Evolutionary conservation across 2,797 vertebrate genomes (phyloP).

Genomic region (Gymnothorax javanicus): DNA sequence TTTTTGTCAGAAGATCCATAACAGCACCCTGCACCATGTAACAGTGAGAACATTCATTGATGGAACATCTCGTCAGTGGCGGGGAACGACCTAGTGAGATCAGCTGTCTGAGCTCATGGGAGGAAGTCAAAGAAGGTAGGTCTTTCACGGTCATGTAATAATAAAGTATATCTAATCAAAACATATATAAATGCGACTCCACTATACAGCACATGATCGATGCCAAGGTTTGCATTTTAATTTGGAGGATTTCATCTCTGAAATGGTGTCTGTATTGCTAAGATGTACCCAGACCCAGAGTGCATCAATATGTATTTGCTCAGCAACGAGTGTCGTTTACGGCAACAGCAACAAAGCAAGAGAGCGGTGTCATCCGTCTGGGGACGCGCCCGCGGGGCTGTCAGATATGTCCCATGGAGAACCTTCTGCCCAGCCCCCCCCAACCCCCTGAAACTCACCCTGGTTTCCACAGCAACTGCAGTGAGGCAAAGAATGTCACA

Average conservation of each 20-base stretch:
- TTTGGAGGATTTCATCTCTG: neutral
- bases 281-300: neutral
- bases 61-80: too few relatives aligned
- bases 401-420: slow-evolving; percentile 59
- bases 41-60: too few relatives aligned
- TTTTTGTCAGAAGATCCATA: too few relatives aligned
- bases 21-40: too few relatives aligned
- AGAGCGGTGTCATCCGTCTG: slow-evolving; percentile 33
- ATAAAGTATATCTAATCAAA: neutral
- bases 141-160: too few relatives aligned
- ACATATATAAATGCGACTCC: neutral
- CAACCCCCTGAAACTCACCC: neutral
- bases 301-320: neutral
- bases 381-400: slow-evolving; percentile 40
- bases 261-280: neutral
- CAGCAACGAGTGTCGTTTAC: neutral
- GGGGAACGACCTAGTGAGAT: too few relatives aligned
- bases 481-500: slow-evolving; percentile 14
- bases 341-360: slow-evolving; percentile 25
- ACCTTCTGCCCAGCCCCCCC: slow-evolving; percentile 41
- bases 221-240: neutral
- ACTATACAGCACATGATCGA: neutral
- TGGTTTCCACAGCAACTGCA: neutral
- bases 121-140: too few relatives aligned
- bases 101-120: too few relatives aligned